Evolutionary conservation across 2,113 vertebrate species (phyloP).

Genomic region (Laticauda colubrina): DNA sequence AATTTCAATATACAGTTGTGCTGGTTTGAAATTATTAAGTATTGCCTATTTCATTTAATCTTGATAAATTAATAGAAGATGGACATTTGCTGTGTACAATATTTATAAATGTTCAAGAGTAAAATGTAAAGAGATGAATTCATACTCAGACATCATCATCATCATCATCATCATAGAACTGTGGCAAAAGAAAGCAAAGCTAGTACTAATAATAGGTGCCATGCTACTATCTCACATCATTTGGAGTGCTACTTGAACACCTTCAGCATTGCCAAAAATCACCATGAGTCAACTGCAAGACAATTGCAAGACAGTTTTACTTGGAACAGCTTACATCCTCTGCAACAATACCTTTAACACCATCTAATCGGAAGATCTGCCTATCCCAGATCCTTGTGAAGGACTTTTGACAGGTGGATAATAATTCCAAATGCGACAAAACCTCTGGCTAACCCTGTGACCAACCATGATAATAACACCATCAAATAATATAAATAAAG

Average conservation of each 20-base stretch:
- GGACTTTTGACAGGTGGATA: neutral
- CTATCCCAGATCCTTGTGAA: neutral
- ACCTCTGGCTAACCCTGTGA: neutral
- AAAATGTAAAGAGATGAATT: neutral
- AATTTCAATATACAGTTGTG: neutral
- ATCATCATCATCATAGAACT: neutral
- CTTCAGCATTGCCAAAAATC: no score
- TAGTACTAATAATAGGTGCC: neutral
- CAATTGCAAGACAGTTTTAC: no score
- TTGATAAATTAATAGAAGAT: neutral
- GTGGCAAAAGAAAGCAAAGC: neutral
- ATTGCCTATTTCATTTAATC: neutral
- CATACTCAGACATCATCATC: neutral
- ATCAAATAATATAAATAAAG: neutral
- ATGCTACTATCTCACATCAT: neutral
- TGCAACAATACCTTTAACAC: neutral
- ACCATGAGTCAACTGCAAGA: no score
- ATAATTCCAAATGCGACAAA: neutral
- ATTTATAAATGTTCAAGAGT: neutral
- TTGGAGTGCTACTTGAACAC: no score
- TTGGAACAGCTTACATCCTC: no score
- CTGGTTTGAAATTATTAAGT: neutral
- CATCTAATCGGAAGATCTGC: neutral
- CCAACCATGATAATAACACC: neutral
- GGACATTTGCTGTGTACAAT: neutral